Evolutionary conservation across 2,888 invertebrate genomes (phyloP), one percentile per base, ranked within the genome.

Genomic region (Macaria liturata): DNA sequence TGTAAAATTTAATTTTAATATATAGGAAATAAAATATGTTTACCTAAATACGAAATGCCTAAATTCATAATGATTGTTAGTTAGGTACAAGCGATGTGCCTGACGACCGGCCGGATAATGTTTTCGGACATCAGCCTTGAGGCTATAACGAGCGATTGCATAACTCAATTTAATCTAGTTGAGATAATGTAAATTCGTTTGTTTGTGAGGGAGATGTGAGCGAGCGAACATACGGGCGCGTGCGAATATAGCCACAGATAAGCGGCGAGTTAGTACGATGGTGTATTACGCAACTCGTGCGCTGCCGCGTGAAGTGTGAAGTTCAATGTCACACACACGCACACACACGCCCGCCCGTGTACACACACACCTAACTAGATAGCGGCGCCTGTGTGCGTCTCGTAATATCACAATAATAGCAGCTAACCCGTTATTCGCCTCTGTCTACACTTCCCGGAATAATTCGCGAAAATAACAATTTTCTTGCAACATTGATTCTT

Each of bases 261-360:
- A 49, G 49, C 20, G 3, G n/a, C 37, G 32, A 56, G 55, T 60
- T 56, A 56, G 43, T 60, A 53, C 34, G 42, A 45, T 42, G n/a
- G 62, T 71, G 72, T 74, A 78, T 90, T 89, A 89, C 89, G 89
- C 83, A 90, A 90, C 83, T 81, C 87, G 76, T 82, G 83, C 84
- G 84, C 84, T 64, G 78, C 80, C 86, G 83, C 90, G 88, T 86
- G 86, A 86, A 86, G 88, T 85, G 84, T 91, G 91, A 91, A 91
- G 91, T 90, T 91, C 91, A 91, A 91, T 91, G 91, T 91, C 91
- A 89, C 85, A 78, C 80, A 79, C 83, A 77, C 84, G 75, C 84
- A 80, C 82, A 76, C 77, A 70, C 40, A 58, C 66, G 61, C 53
- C 34, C 57, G 61, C 61, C 58, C 70, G 57, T 67, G 61, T 64